Base-by-base conservation (phyloP, 2,888 invertebrate genomes). In the Drosophila acutilabella region DNA sequence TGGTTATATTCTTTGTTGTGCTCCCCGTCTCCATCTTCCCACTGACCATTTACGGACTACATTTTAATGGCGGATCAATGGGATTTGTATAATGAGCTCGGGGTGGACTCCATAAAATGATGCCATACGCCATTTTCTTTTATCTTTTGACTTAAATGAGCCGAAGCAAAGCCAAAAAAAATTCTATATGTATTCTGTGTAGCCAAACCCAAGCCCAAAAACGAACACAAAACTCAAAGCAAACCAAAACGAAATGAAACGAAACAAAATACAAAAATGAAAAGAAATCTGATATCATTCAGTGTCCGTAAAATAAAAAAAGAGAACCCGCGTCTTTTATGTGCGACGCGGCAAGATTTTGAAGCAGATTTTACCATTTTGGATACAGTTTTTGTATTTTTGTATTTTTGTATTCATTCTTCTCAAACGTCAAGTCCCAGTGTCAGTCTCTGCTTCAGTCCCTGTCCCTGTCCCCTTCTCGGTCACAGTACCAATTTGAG, bases 241-340 rank as follows among this genome's bases (percentile, higher is more conserved):
- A 23, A 61, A 42, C 16, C 53, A 53, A 47, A 76, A 20, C 59
- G 58, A 67, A 84, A 61, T 52, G 73, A 69, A 78, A 61, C 56
- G 64, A 64, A 73, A 61, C 56, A 61, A 65, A 67, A 56, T 54
- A 60, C 59, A 61, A 33, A 80, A 82, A 75, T 70, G 59, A 54
- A 75, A 86, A 84, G 85, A 85, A 85, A 85, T 85, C 84, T 84
- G 85, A 85, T 85, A 85, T 85, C 87, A 85, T 80, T 83, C 84
- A 53, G 71, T 20, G 80, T 88, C 42, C 78, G 80, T 84, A 56
- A 74, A 82, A n/a, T n/a, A n/a, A 75, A 74, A 64, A 67, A 72
- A 74, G 69, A 82, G 73, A 80, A 80, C 74, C 84, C 78, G 73
- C 81, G 71, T 56, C 65, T 80, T 88, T 88, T 83, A 88, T 79